These are phyloP conservation scores for Ramazzottius varieornatus DNA, from an alignment of 2,888 invertebrate genomes.

Conservation along the genomic window DNA sequence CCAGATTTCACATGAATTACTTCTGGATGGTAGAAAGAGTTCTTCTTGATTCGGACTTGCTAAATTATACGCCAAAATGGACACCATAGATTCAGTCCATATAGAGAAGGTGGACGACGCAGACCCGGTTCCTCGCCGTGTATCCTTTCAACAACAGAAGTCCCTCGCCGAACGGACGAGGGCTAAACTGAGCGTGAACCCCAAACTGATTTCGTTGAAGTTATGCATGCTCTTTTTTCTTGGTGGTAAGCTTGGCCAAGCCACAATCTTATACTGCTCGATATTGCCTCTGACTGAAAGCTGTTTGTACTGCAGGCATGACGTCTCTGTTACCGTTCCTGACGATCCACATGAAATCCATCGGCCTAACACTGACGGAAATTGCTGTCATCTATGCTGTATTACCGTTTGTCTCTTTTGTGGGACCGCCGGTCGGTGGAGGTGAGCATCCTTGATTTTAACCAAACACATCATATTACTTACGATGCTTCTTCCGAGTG, in stretches of 20 bases:
- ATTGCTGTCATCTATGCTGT: background rate
- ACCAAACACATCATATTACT: no score
- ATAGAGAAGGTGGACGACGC: no score
- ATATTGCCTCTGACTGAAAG: background rate
- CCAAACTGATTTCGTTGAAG: background rate
- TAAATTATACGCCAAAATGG: no score
- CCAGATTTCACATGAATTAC: no score
- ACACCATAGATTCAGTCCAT: no score
- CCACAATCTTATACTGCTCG: no score
- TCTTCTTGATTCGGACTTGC: no score
- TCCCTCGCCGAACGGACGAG: no score
- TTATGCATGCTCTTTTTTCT: background rate
- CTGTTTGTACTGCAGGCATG: background rate
- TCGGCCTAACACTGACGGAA: background rate
- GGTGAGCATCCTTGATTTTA: background rate
- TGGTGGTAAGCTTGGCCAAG: background rate
- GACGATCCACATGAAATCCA: background rate
- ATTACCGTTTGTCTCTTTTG: background rate
- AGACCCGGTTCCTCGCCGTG: no score
- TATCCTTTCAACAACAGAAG: no score
- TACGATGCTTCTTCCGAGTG: background rate
- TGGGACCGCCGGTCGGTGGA: background rate
- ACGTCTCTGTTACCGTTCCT: background rate
- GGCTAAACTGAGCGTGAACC: background rate
- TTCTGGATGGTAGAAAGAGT: no score